Base-by-base conservation (phyloP, 2,113 vertebrate species). In the Garra rufa region DNA sequence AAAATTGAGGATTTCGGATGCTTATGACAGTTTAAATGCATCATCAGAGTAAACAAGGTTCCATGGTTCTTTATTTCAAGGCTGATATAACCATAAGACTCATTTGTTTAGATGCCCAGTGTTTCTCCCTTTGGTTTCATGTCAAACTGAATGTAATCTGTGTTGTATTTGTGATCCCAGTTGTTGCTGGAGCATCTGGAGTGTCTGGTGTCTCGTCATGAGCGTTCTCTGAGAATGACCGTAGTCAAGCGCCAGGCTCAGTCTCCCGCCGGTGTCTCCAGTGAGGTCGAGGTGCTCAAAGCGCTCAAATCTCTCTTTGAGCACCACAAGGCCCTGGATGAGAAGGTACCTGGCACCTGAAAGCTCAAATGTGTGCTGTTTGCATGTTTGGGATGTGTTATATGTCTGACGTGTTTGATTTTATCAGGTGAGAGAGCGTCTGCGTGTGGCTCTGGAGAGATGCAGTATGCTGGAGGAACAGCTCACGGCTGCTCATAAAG, bases 291-390 rank as follows among this genome's bases (percentile, higher is more conserved):
- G 88, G 98, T 99, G 87, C 96, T 99, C 69, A 99, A 99, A 92
- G 98, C 98, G 5, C 96, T 99, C 0, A 99, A 99, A 91, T 98
- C 97, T n/a, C 91, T 99, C 46, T 99, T 99, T 61, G 98, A 99
- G 83, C 98, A 99, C 90, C 98, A 99, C 91, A 99, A 99, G 94
- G 98, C 98, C 82, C 95, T 99, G 85, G 98, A 99, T 24, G 98
- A 99, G 92, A 99, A 99, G 97, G 98, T 98, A 92, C 1, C 1
- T 9, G 17, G 7, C 17, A 0, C 24, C 4, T 6, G n/a, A 4
- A 38, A 4, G 8, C 63, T 15, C 2, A 5, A 1, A 9, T 2
- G 59, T 38, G 30, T 69, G 65, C 9, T 0, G 63, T 28, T 4
- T 15, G 34, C 13, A 5, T 10, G 19, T n/a, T 2, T 41, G 65